Conservation (phyloP, 2,113 vertebrate species). For the Perca schrenkii region DNA sequence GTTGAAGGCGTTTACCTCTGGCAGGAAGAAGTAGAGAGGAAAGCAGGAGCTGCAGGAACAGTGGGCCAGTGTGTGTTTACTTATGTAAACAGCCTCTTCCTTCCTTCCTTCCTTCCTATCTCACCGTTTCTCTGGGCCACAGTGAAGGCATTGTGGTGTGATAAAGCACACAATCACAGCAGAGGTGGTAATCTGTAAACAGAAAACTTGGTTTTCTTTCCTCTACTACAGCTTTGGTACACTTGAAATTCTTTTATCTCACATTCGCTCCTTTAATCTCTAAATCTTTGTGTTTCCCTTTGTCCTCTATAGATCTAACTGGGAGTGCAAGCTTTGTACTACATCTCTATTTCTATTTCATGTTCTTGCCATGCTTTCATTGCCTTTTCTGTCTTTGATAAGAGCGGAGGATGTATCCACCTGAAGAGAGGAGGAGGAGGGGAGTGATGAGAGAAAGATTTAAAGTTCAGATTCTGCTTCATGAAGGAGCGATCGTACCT, state of each 20-base stretch:
- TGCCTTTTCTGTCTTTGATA: conserved; percentile 34
- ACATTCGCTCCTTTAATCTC: conserved; percentile 43
- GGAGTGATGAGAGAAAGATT: background rate
- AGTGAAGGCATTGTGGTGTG: conserved; percentile 19
- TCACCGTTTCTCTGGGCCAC: conserved; percentile 1
- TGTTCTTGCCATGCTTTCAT: conserved; percentile 9
- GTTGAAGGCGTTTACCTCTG: conserved; percentile 10
- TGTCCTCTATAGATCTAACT: conserved; percentile 12
- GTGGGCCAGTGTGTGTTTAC: conserved; percentile 34
- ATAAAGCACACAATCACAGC: conserved; percentile 29
- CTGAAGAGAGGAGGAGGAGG: background rate
- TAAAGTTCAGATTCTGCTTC: conserved; percentile 25
- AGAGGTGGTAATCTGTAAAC: conserved; percentile 47
- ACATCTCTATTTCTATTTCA: conserved; percentile 30
- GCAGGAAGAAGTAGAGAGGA: conserved; percentile 1
- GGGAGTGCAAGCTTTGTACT: conserved; percentile 4
- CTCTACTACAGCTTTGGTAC: conserved; percentile 24
- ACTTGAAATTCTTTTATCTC: conserved; percentile 27
- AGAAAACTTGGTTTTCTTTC: conserved; percentile 34
- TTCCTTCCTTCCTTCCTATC: conserved; percentile 37
- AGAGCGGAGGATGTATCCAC: conserved; percentile 22
- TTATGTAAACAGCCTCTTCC: conserved; percentile 36
- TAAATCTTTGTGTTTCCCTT: conserved; percentile 42
- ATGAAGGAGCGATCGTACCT: conserved; percentile 30
- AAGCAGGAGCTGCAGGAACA: conserved; percentile 21